Percentiles rank a stretch among this genome's conserved stretches.
Conservation (phyloP, 2,888 invertebrate species). For the Argyresthia goedartella region DNA sequence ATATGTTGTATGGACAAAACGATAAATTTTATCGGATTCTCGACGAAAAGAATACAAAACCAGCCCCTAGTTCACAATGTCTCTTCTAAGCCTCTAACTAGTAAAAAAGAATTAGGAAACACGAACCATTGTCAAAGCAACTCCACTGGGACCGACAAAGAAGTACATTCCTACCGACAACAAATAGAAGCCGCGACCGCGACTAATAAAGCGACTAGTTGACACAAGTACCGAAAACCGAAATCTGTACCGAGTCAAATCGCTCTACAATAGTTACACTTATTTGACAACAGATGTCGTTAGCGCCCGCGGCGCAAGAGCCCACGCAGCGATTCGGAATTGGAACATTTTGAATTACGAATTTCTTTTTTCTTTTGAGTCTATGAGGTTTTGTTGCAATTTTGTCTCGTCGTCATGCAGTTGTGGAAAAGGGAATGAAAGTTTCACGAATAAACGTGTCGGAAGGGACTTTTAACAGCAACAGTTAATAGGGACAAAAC, state of each 20-base stretch:
- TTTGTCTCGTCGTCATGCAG: background rate
- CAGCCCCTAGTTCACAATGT: no score
- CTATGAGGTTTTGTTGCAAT: background rate
- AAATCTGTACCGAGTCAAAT: slow-evolving; percentile 51
- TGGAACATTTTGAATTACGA: slow-evolving; percentile 22
- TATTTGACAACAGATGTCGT: slow-evolving; percentile 63
- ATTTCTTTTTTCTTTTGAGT: slow-evolving; percentile 6
- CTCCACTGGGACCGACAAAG: slow-evolving; percentile 11
- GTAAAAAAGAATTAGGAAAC: no score
- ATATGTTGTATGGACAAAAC: no score
- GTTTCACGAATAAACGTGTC: background rate
- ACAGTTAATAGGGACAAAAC: no score
- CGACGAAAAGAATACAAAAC: no score
- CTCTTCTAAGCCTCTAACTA: no score
- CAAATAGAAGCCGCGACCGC: slow-evolving; percentile 36
- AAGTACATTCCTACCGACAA: slow-evolving; percentile 25
- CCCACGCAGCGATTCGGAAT: slow-evolving; percentile 43
- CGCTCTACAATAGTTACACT: slow-evolving; percentile 52
- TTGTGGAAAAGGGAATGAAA: background rate
- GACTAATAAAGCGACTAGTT: slow-evolving; percentile 30
- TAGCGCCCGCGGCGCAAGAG: slow-evolving; percentile 51
- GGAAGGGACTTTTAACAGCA: no score
- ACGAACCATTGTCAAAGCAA: background rate
- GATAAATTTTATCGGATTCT: no score
- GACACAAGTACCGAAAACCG: slow-evolving; percentile 44